A percentile compares a stretch with the other conserved stretches of the same genome.
These are phyloP conservation scores for Ametastegia equiseti DNA, from an alignment of 2,888 invertebrate genomes.

Conservation along the genomic window DNA sequence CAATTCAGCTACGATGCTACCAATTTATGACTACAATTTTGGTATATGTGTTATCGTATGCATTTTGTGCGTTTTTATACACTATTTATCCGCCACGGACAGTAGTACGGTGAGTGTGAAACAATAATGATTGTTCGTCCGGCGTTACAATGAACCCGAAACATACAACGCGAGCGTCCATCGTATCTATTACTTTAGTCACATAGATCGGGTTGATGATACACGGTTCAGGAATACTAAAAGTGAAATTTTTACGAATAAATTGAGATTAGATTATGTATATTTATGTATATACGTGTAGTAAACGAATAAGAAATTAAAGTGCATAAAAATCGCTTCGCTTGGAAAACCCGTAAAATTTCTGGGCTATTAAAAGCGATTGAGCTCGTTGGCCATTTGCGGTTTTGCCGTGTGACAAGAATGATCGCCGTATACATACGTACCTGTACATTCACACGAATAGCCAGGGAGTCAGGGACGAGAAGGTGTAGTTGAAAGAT, in stretches of 20 bases:
- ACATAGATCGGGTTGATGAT: no score
- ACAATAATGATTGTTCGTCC: background rate
- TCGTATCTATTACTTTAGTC: no score
- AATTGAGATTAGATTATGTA: background rate
- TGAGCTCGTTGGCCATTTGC: background rate
- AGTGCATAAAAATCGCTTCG: conserved; percentile 6
- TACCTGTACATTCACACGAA: background rate
- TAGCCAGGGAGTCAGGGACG: no score
- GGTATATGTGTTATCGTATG: background rate
- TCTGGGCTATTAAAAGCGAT: conserved; percentile 1
- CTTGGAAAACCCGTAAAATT: background rate
- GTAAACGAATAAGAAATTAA: background rate
- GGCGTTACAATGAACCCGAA: background rate
- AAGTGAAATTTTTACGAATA: background rate
- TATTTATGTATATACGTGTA: background rate
- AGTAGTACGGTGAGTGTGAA: background rate
- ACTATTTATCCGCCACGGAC: background rate
- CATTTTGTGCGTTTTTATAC: background rate
- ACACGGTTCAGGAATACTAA: background rate
- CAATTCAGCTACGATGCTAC: background rate
- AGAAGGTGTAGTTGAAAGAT: background rate
- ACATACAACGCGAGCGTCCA: background rate
- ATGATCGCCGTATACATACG: background rate
- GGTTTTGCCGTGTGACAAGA: conserved; percentile 28
- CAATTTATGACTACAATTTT: background rate